These are phyloP conservation scores for Metacarcinus magister DNA, from an alignment of 2,888 invertebrate species.

Conservation along the genomic window DNA sequence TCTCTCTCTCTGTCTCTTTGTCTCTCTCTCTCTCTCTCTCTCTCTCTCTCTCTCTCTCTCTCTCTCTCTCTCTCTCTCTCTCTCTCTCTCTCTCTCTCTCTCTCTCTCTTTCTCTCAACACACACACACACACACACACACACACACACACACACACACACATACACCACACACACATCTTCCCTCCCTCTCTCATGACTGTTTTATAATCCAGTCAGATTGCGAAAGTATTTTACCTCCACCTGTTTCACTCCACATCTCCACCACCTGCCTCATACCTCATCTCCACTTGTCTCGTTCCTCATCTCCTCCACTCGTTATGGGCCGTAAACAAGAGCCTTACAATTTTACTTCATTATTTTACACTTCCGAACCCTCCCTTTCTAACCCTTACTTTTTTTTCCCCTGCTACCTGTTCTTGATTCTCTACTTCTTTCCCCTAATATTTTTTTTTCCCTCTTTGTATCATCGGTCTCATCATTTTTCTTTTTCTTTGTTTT, in stretches of 20 bases:
- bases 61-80: slow-evolving; percentile 12
- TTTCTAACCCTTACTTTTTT: not conserved
- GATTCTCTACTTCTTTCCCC: not conserved
- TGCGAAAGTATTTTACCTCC: not conserved
- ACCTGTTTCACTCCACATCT: slow-evolving; percentile 46
- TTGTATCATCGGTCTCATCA: not conserved
- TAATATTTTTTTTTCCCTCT: not conserved
- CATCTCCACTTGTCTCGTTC: slow-evolving; percentile 8
- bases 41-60: slow-evolving; percentile 39
- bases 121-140: slow-evolving; percentile 35
- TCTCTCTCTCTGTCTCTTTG: not conserved
- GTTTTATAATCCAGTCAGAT: slow-evolving; percentile 47
- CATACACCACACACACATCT: not conserved
- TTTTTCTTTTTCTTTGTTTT: not conserved
- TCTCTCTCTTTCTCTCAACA: not conserved
- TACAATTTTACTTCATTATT: slow-evolving; percentile 45
- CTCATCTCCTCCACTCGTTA: slow-evolving; percentile 45
- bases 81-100: slow-evolving; percentile 11
- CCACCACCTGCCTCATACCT: slow-evolving; percentile 45
- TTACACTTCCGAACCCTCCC: not conserved
- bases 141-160: slow-evolving; percentile 26
- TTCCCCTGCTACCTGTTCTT: not conserved
- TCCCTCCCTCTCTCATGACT: not conserved
- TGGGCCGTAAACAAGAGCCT: slow-evolving; percentile 21
- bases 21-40: slow-evolving; percentile 36